phyloP scores from a whole-genome alignment of 2,797 vertebrate genomes.

The Trematomus bernacchii region DNA sequence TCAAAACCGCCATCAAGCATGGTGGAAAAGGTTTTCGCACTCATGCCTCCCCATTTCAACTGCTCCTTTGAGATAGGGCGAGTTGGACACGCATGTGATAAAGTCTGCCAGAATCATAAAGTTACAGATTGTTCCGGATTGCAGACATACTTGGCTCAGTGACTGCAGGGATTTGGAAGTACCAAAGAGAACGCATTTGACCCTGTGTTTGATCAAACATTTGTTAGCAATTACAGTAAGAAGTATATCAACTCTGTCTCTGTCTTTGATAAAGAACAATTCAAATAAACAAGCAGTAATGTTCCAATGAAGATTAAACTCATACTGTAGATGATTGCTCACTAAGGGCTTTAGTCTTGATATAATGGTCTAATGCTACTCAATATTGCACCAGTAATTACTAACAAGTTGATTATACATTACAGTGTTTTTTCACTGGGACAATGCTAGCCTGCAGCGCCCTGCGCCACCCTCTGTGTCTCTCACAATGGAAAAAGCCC shows the following conservation, averaged over 20 bases:
- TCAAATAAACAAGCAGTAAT: conserved; percentile 15
- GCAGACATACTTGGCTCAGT: conserved; percentile 35
- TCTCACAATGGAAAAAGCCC: conserved; percentile 44
- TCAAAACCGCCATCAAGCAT: conserved; percentile 19
- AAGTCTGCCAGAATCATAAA: conserved; percentile 45
- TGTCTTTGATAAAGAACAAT: conserved; percentile 1
- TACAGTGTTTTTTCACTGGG: conserved; percentile 13
- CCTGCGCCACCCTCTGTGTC: conserved; percentile 34
- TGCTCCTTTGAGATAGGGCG: conserved; percentile 41
- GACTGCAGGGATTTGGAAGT: background rate
- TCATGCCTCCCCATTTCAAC: conserved; percentile 13
- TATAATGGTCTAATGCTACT: conserved; percentile 20
- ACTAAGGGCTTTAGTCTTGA: conserved; percentile 1
- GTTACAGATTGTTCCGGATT: conserved; percentile 40
- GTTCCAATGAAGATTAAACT: conserved; percentile 6
- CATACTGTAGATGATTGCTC: conserved; percentile 14
- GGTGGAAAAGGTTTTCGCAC: conserved; percentile 8
- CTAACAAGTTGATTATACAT: conserved; percentile 36
- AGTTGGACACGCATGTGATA: conserved; percentile 30
- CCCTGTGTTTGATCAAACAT: conserved; percentile 17
- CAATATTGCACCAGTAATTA: conserved; percentile 34
- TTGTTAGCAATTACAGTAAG: conserved; percentile 13
- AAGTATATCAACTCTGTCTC: conserved; percentile 8
- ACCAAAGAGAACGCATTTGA: conserved; percentile 11
- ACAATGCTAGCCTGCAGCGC: conserved; percentile 24